Conservation (phyloP, 2,113 vertebrate species). For the Rhinoptilus africanus region DNA sequence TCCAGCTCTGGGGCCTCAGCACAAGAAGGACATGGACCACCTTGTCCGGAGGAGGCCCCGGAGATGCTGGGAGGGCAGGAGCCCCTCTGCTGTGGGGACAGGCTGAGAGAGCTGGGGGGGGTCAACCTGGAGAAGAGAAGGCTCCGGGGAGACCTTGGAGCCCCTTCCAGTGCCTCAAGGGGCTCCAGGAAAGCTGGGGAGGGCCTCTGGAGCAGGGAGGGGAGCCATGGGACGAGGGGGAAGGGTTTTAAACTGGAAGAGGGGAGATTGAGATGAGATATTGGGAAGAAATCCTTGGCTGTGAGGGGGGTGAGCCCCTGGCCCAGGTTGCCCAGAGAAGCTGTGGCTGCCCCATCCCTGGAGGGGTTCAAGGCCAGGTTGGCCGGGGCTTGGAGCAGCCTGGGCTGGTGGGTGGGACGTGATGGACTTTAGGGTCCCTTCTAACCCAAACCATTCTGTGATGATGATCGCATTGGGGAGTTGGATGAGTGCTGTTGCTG, state of each 20-base stretch:
- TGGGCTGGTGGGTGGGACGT: background rate
- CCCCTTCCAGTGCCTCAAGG: background rate
- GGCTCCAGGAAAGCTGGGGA: background rate
- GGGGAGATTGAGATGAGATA: background rate
- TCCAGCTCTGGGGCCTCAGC: background rate
- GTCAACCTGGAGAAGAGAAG: background rate
- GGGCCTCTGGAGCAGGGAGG: background rate
- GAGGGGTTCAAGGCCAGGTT: background rate
- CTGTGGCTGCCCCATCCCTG: background rate
- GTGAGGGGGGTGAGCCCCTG: background rate
- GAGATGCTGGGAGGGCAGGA: background rate
- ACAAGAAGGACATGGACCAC: background rate
- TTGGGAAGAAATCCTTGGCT: background rate
- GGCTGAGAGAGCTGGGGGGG: background rate
- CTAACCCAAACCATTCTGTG: background rate
- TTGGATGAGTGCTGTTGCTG: background rate
- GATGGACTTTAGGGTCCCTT: background rate
- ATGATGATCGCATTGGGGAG: no score
- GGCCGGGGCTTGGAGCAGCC: background rate
- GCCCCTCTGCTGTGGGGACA: background rate
- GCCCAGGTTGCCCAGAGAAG: background rate
- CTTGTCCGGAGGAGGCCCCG: background rate
- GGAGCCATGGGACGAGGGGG: background rate
- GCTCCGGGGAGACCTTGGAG: background rate
- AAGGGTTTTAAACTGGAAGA: background rate